Evolutionary conservation across 2,113 vertebrate genomes (phyloP).

Genomic region (Alaudala cheleensis): DNA sequence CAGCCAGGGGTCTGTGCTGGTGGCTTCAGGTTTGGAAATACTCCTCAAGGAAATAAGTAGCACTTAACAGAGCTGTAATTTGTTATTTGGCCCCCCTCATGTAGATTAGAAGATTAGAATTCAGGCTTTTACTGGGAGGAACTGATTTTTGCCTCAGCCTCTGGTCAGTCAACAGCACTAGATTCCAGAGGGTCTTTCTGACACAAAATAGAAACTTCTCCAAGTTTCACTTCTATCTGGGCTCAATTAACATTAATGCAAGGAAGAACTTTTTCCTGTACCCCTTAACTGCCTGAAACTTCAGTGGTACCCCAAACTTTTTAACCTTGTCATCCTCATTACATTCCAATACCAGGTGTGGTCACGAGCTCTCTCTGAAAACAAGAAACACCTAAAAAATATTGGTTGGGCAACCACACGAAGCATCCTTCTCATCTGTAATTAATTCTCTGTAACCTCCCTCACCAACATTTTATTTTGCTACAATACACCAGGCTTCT

Average conservation of each 20-base stretch:
- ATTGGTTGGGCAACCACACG: rapidly evolving
- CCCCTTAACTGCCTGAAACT: background rate
- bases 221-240: background rate
- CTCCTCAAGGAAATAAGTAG: background rate
- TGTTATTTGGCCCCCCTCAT: background rate
- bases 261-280: background rate
- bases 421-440: background rate
- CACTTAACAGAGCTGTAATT: background rate
- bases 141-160: background rate
- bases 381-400: background rate
- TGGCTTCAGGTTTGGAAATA: background rate
- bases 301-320: background rate
- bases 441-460: background rate
- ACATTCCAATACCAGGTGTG: background rate
- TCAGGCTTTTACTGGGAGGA: background rate
- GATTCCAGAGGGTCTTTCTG: background rate
- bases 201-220: background rate
- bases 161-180: background rate
- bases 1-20: background rate
- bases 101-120: background rate
- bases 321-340: background rate
- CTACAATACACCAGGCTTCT: background rate
- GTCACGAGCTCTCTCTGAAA: background rate
- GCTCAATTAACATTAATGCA: background rate
- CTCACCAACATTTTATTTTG: background rate